Conservation (phyloP, 23 tunicate genomes). For the Clavelina lepadiformis region DNA sequence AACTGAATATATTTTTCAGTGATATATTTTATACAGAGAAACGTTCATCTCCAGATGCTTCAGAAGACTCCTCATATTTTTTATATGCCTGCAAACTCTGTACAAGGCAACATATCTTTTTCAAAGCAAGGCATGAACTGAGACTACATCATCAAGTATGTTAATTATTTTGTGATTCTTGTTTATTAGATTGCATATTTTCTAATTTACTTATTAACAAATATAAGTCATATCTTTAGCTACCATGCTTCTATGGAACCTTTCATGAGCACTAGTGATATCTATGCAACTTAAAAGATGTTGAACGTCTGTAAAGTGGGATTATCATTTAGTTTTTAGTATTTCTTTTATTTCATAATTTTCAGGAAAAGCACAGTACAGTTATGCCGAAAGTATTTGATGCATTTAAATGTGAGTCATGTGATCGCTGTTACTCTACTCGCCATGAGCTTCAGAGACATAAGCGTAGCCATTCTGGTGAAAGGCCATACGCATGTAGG, state of each 20-base stretch:
- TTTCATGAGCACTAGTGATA: background rate
- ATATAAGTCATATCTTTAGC: too few relatives aligned
- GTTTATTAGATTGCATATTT: too few relatives aligned
- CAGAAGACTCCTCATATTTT: slow-evolving; percentile 20
- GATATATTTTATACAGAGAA: too few relatives aligned
- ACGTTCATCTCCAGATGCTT: too few relatives aligned
- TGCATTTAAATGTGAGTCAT: slow-evolving; percentile 68
- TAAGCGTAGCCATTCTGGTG: slow-evolving; percentile 71
- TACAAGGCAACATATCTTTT: slow-evolving; percentile 32
- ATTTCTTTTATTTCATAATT: background rate
- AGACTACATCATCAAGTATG: slow-evolving; percentile 55
- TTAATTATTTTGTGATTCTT: too few relatives aligned
- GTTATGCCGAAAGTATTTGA: slow-evolving; percentile 18
- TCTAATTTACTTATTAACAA: too few relatives aligned
- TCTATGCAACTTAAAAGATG: background rate
- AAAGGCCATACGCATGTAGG: slow-evolving; percentile 67
- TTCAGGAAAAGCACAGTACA: slow-evolving; percentile 35
- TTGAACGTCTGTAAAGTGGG: background rate
- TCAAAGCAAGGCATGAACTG: slow-evolving; percentile 39
- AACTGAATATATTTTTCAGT: too few relatives aligned
- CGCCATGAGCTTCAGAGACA: slow-evolving; percentile 73
- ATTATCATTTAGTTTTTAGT: background rate
- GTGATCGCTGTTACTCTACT: slow-evolving; percentile 64
- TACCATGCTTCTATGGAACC: too few relatives aligned
- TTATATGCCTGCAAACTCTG: slow-evolving; percentile 79